Base-by-base conservation (phyloP, 2,888 invertebrate genomes). In the Ellobium chinense region DNA sequence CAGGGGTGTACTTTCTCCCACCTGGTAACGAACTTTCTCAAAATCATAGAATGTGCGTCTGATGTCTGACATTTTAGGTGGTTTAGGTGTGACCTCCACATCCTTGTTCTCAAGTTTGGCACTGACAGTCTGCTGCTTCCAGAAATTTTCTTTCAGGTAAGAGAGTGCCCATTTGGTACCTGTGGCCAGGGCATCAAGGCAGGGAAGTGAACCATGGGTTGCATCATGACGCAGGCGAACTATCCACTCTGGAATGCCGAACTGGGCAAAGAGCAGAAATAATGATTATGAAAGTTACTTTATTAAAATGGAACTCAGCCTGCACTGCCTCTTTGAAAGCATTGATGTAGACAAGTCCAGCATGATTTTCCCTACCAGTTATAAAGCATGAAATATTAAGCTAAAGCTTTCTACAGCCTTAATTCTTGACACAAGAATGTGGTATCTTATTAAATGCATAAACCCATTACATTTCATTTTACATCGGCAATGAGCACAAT, bases 241-340 rank as follows among this genome's bases (percentile, higher is more conserved):
- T 79, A 97, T 94, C 96, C 97, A 97, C 82, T 95, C 95, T 0
- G 97, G 97, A 60, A 97, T 94, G 62, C 95, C 95, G 80, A 95
- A 92, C 91, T 95, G 94, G 12, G 1, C 29, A 74, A 39, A 27
- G 18, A 46, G 18, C 7, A 46, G 46, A 46, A 46, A 62, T n/a
- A n/a, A n/a, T n/a, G n/a, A n/a, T n/a, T n/a, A n/a, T n/a, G n/a
- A n/a, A n/a, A n/a, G n/a, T n/a, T n/a, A n/a, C n/a, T n/a, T n/a
- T n/a, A n/a, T n/a, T n/a, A n/a, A n/a, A n/a, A n/a, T n/a, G n/a
- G n/a, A n/a, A n/a, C n/a, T n/a, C n/a, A n/a, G n/a, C n/a, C n/a
- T n/a, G n/a, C n/a, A n/a, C n/a, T n/a, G n/a, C n/a, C n/a, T n/a
- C n/a, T n/a, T n/a, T n/a, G n/a, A n/a, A n/a, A n/a, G n/a, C n/a